Conservation (phyloP, 2,113 vertebrate genomes). For the Patagioenas fasciata region DNA sequence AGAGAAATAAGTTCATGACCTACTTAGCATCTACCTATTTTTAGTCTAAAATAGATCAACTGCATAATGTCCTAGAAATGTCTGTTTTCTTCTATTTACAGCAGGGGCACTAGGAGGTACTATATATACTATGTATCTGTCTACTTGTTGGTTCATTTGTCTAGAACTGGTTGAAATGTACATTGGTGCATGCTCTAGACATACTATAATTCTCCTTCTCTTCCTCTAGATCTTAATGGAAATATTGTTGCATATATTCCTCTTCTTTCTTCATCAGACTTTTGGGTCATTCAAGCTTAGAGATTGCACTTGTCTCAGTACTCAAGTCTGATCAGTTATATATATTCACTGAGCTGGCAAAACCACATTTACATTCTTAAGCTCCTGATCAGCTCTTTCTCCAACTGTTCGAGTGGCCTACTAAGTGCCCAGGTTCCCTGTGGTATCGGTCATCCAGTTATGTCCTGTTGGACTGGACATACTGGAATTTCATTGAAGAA, state of each 20-base stretch:
- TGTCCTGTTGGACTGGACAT: fast-evolving
- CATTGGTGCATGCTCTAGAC: background rate
- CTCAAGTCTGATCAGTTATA: background rate
- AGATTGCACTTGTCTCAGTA: background rate
- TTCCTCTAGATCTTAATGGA: background rate
- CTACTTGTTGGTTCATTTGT: background rate
- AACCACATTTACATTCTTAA: background rate
- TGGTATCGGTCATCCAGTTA: background rate
- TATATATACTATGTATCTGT: background rate
- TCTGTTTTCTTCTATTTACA: background rate
- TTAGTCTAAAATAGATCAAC: background rate
- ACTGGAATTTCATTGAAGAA: background rate
- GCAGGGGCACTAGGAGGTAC: background rate
- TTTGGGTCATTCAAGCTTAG: background rate
- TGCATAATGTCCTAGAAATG: conserved; percentile 18
- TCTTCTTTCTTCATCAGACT: background rate
- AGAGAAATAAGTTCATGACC: background rate
- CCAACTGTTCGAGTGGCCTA: background rate
- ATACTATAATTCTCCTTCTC: background rate
- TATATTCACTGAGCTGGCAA: background rate
- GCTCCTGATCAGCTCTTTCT: background rate
- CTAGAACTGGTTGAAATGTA: background rate
- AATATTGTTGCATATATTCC: background rate
- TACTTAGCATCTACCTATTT: conserved; percentile 7
- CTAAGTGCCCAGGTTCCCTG: background rate